Base-by-base conservation (phyloP, 2,797 vertebrate species). In the Hephaestus fuliginosus region DNA sequence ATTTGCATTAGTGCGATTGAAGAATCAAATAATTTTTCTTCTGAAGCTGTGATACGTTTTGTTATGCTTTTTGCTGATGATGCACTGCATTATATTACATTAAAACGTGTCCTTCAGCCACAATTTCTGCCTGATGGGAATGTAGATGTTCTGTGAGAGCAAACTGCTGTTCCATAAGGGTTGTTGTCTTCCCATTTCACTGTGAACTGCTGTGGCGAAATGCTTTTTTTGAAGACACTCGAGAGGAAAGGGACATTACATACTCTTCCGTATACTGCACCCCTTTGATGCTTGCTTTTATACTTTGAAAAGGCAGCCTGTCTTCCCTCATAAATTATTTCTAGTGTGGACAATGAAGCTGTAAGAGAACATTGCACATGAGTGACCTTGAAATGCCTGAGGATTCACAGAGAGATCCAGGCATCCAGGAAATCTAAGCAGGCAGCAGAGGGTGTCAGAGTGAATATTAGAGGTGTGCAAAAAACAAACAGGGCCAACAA, bases 341-440 rank as follows among this genome's bases (percentile, higher is more conserved):
- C 44, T 63, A 60, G 49, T 61, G 68, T 55, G 69, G 33, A 82
- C 36, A 56, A 39, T 69, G 65, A 77, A 3, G 51, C 52, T 70
- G 48, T 14, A 39, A 61, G 70, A 76, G n/a, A 78, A 71, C 53
- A 66, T 84, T 71, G 60, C 65, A 80, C 18, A 82, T 80, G 57
- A 44, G 76, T 85, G 78, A 90, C 83, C 81, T 79, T 90, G 72
- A 80, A 66, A 81, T 83, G 74, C 80, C 48, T 82, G 75, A 84
- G 68, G 86, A 82, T 87, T 90, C 61, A 71, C 79, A 86, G 76
- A 82, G 60, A 83, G 30, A 33, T 33, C 78, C 77, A 90, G 80
- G 69, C 63, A 83, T 90, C 63, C 28, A 28, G 56, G 65, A 63
- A 28, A 70, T 81, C 25, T 53, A 64, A 68, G 57, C 66, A 48